Evolutionary conservation across 2,888 invertebrate genomes (phyloP), one percentile per base, ranked within the genome.

Genomic region (Seladonia tumulorum): DNA sequence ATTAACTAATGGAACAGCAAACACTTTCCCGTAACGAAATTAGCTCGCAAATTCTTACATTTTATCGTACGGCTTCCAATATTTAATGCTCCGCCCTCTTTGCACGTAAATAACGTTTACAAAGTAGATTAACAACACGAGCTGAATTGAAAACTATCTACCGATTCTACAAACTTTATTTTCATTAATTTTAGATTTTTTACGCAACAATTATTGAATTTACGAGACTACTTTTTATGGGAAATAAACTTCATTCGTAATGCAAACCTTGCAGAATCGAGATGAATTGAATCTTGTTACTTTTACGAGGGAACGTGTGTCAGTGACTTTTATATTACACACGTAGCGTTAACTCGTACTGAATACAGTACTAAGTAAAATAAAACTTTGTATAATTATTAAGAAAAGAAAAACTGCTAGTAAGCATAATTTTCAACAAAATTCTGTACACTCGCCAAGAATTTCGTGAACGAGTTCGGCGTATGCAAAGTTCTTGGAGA

Each of bases 1-100:
- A 71, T 71, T 45, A 71, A 47, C 16, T 71, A 71, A 71, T 71
- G 45, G 25, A 76, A 63, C 45, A 25, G 71, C 29, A 45, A 71
- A 71, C 29, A 10, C 71, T 71, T 47, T 29, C 1, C 25, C 42
- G 25, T 18, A 47, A 71, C 45, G 47, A 71, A 71, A 42, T 71
- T 47, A 71, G 18, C 12, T 71, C 16, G 18, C 25, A 71, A 25
- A 71, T 47, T 45, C 25, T 45, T 42, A 14, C 8, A 68, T 68
- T 68, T 39, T 18, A 68, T 35, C 22, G 22, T 39, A 22, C 39
- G 39, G 35, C 2, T 39, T 22, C 8, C 35, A 10, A 10, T 22
- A 39, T 68, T 68, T 1, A 39, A 39, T 68, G 8, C 39, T 68
- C 4, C 8, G 22, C 10, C 22, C 10, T 35, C 1, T 3, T 22